Conservation (phyloP, 1,140 invertebrate genomes). For the Sinella curviseta region DNA sequence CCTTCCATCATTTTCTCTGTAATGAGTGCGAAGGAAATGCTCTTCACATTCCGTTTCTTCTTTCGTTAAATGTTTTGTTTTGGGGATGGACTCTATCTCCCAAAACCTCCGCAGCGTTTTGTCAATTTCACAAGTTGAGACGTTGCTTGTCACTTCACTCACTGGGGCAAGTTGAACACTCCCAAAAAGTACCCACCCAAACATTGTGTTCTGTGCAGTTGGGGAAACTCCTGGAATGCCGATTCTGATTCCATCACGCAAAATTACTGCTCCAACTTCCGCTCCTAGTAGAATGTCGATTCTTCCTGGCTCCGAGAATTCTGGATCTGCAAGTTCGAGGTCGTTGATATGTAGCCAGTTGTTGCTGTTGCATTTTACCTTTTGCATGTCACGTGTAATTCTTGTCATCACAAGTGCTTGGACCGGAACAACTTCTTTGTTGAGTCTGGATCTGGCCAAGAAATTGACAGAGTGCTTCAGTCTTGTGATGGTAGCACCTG, state of each 20-base stretch:
- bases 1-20: background rate
- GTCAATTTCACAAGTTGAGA: background rate
- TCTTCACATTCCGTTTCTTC: background rate
- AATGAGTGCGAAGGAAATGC: background rate
- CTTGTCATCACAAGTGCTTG: background rate
- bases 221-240: background rate
- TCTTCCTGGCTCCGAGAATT: background rate
- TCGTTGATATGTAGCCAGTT: background rate
- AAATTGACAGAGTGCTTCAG: background rate
- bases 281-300: constrained; percentile 12
- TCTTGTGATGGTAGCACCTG: background rate
- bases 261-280: background rate
- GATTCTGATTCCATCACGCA: background rate
- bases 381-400: background rate
- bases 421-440: background rate
- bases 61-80: background rate
- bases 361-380: background rate
- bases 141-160: background rate
- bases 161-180: background rate
- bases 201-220: background rate
- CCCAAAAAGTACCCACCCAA: constrained; percentile 15
- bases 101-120: background rate
- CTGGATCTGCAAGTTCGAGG: constrained; percentile 8
- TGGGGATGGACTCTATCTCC: background rate
- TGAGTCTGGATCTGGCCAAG: background rate